Evolutionary conservation across 1,140 invertebrate genomes (phyloP).

Genomic region (Ptiloglossa arizonensis): DNA sequence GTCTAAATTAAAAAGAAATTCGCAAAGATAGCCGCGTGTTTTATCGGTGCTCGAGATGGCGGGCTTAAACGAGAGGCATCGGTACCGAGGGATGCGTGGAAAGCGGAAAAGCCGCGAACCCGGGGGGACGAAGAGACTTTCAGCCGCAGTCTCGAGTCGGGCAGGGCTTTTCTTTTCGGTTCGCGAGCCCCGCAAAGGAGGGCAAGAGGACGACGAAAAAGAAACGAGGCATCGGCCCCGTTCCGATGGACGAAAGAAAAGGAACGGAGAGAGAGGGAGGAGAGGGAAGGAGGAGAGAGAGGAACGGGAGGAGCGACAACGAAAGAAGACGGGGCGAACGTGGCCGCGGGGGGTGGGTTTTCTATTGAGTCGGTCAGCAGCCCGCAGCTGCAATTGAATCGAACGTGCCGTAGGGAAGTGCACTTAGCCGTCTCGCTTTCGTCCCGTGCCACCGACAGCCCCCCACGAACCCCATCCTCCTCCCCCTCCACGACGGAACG

Average conservation of each 20-base stretch:
- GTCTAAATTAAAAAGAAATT: no score
- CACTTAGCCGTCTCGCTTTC: constrained; percentile 67
- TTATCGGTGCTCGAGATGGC: no score
- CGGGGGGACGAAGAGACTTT: constrained; percentile 13
- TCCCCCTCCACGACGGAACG: background rate
- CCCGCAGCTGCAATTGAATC: constrained; percentile 70
- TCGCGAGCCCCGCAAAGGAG: constrained; percentile 6
- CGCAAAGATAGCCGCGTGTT: no score
- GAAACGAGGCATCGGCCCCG: constrained; percentile 11
- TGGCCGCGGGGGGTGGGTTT: constrained; percentile 11
- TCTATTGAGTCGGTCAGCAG: constrained; percentile 61
- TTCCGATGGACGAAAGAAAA: constrained; percentile 5
- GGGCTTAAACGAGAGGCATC: no score
- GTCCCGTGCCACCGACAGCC: constrained; percentile 7
- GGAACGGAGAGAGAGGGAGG: no score
- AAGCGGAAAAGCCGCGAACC: background rate
- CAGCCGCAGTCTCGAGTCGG: constrained; percentile 16
- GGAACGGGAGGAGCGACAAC: background rate
- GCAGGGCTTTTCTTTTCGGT: constrained; percentile 39
- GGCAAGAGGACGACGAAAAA: constrained; percentile 10
- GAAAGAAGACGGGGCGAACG: background rate
- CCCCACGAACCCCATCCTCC: no score
- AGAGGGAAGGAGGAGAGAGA: no score
- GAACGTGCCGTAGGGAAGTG: constrained; percentile 69
- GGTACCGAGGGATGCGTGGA: no score